Conservation (phyloP, 2,113 vertebrate genomes). For the Colinus virginianus region DNA sequence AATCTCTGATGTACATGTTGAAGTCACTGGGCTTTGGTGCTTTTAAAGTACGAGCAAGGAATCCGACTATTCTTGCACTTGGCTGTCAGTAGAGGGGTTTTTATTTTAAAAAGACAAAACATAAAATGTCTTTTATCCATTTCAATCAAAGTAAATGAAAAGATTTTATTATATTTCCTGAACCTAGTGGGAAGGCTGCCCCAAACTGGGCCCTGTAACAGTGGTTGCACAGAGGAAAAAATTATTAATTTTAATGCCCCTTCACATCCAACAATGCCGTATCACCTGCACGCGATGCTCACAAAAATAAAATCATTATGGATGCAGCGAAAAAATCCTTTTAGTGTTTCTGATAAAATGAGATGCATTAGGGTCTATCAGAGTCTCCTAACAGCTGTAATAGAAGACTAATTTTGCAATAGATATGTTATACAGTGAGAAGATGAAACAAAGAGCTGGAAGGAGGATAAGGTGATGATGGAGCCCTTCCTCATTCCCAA, state of each 20-base stretch:
- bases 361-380: neutral
- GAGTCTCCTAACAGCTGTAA: neutral
- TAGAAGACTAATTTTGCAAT: neutral
- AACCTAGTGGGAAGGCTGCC: neutral
- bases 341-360: neutral
- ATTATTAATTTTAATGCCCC: neutral
- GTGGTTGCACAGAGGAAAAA: neutral
- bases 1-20: neutral
- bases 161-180: neutral
- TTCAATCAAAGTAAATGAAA: neutral
- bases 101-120: neutral
- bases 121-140: neutral
- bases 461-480: conserved; percentile 1
- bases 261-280: neutral
- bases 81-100: neutral
- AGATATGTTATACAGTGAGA: neutral
- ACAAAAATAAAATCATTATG: neutral
- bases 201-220: neutral
- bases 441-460: conserved; percentile 15
- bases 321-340: neutral
- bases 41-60: neutral
- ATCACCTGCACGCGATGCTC: neutral
- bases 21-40: neutral
- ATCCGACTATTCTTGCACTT: neutral
- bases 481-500: conserved; percentile 47